These are phyloP conservation scores for Napeogenes sylphis DNA, from an alignment of 2,888 invertebrate species.

Conservation along the genomic window DNA sequence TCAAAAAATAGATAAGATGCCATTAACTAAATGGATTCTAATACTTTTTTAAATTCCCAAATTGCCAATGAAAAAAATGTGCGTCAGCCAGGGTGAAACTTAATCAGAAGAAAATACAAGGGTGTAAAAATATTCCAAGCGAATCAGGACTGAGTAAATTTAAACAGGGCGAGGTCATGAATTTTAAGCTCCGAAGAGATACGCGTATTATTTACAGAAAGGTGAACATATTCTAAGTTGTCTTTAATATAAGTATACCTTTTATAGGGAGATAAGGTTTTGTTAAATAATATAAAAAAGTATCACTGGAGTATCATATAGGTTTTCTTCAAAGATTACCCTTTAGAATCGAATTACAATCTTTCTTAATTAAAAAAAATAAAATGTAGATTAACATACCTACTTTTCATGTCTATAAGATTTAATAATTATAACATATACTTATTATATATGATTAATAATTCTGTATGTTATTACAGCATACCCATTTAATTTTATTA, in stretches of 20 bases:
- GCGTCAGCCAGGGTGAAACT: slow-evolving; percentile 19
- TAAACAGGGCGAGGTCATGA: slow-evolving; percentile 25
- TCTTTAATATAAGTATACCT: neutral
- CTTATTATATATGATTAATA: no score
- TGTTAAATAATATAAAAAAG: no score
- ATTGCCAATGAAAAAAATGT: slow-evolving; percentile 22
- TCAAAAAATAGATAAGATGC: neutral
- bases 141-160: slow-evolving; percentile 23
- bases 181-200: slow-evolving; percentile 19
- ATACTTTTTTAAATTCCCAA: slow-evolving; percentile 23
- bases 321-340: no score
- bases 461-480: no score
- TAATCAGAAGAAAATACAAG: slow-evolving; percentile 28
- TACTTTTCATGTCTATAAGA: no score
- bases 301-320: no score
- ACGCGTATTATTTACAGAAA: slow-evolving; percentile 10
- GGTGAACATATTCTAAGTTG: slow-evolving; percentile 2
- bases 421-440: no score
- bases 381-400: no score
- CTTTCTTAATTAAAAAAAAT: no score
- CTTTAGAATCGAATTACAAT: no score
- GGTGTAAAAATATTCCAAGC: slow-evolving; percentile 24
- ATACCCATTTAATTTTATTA: no score
- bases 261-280: neutral
- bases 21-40: slow-evolving; percentile 5